phyloP scores from a whole-genome alignment of 2,113 vertebrate genomes.

The Charina bottae region DNA sequence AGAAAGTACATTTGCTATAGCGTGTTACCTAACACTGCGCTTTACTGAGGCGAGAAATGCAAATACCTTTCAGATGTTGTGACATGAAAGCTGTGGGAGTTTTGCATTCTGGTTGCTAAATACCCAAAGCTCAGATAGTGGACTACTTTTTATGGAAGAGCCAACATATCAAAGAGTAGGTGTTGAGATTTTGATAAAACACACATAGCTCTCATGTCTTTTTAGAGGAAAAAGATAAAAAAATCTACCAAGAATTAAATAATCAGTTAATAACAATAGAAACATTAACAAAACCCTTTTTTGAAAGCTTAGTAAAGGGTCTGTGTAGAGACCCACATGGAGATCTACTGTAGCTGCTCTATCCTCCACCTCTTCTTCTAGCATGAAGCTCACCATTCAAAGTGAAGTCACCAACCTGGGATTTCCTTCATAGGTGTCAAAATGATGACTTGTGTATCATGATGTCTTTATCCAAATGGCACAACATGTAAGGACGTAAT shows the following conservation, averaged over 20 bases:
- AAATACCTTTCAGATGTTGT: conserved; percentile 8
- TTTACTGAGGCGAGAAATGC: not conserved
- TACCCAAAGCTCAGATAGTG: not conserved
- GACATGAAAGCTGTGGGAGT: not conserved
- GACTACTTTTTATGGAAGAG: not conserved
- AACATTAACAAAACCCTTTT: not conserved
- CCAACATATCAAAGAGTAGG: not conserved
- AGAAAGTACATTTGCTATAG: not conserved
- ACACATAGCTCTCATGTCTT: not conserved
- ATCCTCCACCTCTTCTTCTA: not conserved
- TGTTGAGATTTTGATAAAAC: not conserved
- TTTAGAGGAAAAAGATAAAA: not conserved
- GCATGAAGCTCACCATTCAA: not conserved
- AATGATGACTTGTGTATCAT: not conserved
- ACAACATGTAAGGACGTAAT: not conserved
- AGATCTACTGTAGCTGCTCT: not conserved
- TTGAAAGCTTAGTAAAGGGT: not conserved
- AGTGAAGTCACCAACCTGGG: not conserved
- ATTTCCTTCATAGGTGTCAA: not conserved
- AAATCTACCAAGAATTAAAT: conserved; percentile 14
- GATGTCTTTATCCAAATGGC: not conserved
- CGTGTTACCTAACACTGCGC: not conserved
- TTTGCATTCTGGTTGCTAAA: not conserved
- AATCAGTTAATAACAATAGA: not conserved
- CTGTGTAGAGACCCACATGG: not conserved